Conservation (phyloP, 2,113 vertebrate genomes). For the Microcebus jonahi region DNA sequence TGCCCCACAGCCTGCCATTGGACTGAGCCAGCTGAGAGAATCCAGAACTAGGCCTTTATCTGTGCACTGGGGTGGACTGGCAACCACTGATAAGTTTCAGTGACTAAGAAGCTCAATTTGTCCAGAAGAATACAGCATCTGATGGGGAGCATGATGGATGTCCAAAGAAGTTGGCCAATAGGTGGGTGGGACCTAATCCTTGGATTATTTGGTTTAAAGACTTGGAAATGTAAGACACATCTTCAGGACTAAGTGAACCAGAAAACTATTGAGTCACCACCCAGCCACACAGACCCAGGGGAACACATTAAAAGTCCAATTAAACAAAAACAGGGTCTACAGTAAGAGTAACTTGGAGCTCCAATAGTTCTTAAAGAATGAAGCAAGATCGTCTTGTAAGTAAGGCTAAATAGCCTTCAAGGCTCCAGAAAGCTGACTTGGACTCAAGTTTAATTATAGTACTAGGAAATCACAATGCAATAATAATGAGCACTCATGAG, state of each 20-base stretch:
- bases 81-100: background rate
- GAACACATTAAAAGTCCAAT: background rate
- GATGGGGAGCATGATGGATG: background rate
- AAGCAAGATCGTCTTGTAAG: background rate
- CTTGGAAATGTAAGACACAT: background rate
- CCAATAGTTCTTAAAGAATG: background rate
- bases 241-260: background rate
- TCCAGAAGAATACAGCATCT: background rate
- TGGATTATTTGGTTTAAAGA: background rate
- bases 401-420: background rate
- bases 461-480: background rate
- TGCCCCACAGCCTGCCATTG: background rate
- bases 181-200: background rate
- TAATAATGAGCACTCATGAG: background rate
- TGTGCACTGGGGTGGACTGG: background rate
- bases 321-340: background rate
- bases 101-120: background rate
- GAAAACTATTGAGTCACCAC: background rate
- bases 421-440: background rate
- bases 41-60: background rate
- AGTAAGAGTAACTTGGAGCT: background rate
- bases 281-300: background rate
- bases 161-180: background rate
- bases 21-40: background rate
- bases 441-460: background rate